Percentiles rank a stretch among this genome's conserved stretches.
Evolutionary conservation across 2,113 vertebrate species (phyloP).

Genomic region (Pelodiscus sinensis): DNA sequence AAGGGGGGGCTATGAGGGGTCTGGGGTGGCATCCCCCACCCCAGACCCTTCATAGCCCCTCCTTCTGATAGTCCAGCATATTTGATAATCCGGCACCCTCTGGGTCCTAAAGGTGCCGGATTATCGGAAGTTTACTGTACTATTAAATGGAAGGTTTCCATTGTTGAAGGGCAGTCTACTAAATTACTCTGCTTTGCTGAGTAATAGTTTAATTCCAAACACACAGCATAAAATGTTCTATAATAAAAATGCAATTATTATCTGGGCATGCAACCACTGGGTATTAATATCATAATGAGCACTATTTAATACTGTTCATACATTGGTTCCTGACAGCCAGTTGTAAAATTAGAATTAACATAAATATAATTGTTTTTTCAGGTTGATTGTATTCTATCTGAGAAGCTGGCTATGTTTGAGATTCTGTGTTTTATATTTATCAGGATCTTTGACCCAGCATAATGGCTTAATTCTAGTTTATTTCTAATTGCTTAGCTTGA

Average conservation of each 20-base stretch:
- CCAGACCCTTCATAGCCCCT: no score
- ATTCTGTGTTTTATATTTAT: neutral
- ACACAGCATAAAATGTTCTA: neutral
- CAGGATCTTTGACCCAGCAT: neutral
- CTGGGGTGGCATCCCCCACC: no score
- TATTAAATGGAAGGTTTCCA: neutral
- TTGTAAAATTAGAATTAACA: neutral
- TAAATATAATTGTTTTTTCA: fast-evolving
- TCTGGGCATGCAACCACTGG: neutral
- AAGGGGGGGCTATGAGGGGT: no score
- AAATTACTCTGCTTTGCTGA: neutral
- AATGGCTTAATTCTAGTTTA: neutral
- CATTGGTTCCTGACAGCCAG: neutral
- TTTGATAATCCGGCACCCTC: no score
- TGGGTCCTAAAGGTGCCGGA: no score
- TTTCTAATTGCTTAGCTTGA: neutral
- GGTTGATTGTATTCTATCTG: neutral
- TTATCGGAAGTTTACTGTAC: no score
- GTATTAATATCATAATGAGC: neutral
- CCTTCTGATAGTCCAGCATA: no score
- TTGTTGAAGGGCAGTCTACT: neutral
- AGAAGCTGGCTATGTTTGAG: neutral
- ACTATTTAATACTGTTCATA: neutral
- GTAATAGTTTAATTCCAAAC: neutral
- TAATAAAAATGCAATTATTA: neutral